Percentiles rank a stretch among this genome's conserved stretches.
Evolutionary conservation across 2,113 vertebrate species (phyloP).

Genomic region (Clarias batrachus): DNA sequence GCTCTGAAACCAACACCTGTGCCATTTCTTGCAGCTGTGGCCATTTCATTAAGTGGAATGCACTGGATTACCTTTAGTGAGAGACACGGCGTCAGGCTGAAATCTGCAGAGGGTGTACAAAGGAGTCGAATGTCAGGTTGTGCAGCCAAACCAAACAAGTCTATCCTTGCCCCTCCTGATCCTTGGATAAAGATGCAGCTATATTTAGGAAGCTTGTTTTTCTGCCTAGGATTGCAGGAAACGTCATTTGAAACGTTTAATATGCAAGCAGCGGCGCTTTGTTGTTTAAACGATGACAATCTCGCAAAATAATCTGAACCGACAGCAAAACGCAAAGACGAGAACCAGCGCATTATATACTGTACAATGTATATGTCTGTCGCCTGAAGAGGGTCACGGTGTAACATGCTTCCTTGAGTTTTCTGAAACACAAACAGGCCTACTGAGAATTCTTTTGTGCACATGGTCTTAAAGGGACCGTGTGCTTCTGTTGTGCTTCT

Average conservation of each 20-base stretch:
- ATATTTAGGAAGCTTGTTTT: conserved; percentile 33
- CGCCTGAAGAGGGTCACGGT: not conserved
- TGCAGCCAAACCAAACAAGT: conserved; percentile 38
- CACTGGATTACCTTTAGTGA: conserved; percentile 11
- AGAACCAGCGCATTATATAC: not conserved
- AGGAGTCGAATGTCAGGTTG: conserved; percentile 32
- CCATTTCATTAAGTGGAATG: conserved; percentile 48
- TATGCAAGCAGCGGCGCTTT: not conserved
- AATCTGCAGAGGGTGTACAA: conserved; percentile 14
- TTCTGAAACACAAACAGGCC: conserved; percentile 12
- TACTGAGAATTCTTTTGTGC: not conserved
- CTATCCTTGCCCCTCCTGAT: not conserved
- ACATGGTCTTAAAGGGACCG: not conserved
- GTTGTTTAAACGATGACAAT: not conserved
- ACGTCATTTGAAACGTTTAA: not conserved
- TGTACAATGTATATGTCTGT: not conserved
- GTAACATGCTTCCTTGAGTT: not conserved
- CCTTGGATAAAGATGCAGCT: conserved; percentile 9
- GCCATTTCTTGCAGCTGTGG: conserved; percentile 58
- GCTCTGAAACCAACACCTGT: conserved; percentile 60
- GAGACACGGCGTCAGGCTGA: conserved; percentile 29
- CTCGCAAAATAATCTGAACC: not conserved
- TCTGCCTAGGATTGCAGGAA: conserved; percentile 3
- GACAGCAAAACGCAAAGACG: not conserved
- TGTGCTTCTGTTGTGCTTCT: not conserved